phyloP scores from a whole-genome alignment of 2,888 invertebrate species.

The Siphlonurus alternatus region DNA sequence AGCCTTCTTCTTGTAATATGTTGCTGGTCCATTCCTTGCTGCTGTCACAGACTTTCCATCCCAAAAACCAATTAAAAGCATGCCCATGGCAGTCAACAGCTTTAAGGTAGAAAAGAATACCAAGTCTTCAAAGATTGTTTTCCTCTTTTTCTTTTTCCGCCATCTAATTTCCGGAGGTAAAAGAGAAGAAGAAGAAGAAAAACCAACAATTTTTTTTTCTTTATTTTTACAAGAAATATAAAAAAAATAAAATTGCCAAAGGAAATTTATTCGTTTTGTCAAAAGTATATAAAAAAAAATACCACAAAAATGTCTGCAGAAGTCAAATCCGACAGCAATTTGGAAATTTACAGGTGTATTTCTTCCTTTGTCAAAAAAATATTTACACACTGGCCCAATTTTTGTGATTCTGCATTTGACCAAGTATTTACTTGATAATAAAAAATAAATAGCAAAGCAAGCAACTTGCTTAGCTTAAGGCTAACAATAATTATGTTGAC shows the following conservation, averaged over 20 bases:
- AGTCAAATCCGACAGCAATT: too few relatives aligned
- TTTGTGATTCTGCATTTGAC: background rate
- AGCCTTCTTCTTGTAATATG: too few relatives aligned
- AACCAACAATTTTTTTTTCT: background rate
- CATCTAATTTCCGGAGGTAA: background rate
- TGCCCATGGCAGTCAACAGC: too few relatives aligned
- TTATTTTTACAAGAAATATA: background rate
- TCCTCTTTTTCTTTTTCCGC: background rate
- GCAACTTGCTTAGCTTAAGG: background rate
- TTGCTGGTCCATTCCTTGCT: too few relatives aligned
- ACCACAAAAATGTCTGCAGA: background rate
- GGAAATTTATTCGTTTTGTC: background rate
- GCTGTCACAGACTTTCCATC: too few relatives aligned
- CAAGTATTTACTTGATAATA: background rate
- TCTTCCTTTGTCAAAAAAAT: background rate
- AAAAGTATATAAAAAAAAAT: background rate
- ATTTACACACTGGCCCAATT: background rate
- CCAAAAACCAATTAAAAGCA: too few relatives aligned
- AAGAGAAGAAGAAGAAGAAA: background rate
- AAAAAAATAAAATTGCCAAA: background rate
- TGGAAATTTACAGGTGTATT: too few relatives aligned
- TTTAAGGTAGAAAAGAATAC: too few relatives aligned
- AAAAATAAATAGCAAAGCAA: background rate
- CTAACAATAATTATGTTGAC: background rate
- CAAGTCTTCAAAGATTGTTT: too few relatives aligned